Base-by-base conservation (phyloP, 2,888 invertebrate genomes). In the Trypoxylon attenuatum region DNA sequence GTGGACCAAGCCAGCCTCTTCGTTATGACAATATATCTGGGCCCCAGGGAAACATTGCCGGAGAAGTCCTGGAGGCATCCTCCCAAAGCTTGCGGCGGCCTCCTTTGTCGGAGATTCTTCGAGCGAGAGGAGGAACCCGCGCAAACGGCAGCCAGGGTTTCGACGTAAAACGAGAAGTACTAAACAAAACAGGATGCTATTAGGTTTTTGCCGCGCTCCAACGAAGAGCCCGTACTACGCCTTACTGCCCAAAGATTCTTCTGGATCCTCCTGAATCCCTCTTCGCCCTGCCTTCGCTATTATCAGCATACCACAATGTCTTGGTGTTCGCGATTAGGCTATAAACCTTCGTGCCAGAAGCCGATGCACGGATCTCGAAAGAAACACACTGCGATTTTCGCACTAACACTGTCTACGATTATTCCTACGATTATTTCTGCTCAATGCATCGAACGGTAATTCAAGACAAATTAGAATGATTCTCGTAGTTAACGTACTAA, bases 31-130 rank as follows among this genome's bases (percentile, higher is more conserved):
- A 80, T 79, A 71, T 80, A 70, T 71, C 68, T 63, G 63, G 54
- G 63, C 45, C 69, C 67, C 58, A 70, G 73, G 81, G 79, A 76
- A 80, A 78, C 79, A 77, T 79, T 71, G 76, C 67, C 63, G 55
- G 72, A 74, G 71, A 70, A 79, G 77, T 78, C 77, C 77, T 73
- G 77, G 61, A 70, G 73, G 76, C 72, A 71, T 60, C 57, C 65
- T 69, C 59, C 74, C 76, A 76, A 79, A 79, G 77, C 77, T 69
- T 22, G 66, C 63, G 72, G 66, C 81, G 82, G 70, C 54, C 67
- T 73, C 81, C 84, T 84, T 85, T 85, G 85, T 84, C 83, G 82
- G 81, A 78, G 79, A 82, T 84, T 84, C 82, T 78, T 82, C 80
- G 78, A 79, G 77, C 83, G 78, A 75, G 73, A 76, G 65, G 60